Conservation (phyloP, 2,113 vertebrate species). For the Dipodomys stephensi region DNA sequence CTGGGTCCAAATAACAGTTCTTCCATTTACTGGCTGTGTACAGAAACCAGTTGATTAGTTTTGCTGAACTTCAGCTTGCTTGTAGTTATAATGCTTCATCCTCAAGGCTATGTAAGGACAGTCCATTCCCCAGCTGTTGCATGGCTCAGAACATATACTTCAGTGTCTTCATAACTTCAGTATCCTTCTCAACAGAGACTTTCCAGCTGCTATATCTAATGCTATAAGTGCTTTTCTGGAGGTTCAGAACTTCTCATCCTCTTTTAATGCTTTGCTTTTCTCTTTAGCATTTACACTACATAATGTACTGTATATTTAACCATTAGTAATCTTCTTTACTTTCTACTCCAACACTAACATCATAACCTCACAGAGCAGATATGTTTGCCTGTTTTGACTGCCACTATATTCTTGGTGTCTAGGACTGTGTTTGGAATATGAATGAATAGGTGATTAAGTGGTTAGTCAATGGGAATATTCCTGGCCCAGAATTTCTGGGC, state of each 20-base stretch:
- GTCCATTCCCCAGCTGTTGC: not conserved
- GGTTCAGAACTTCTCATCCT: not conserved
- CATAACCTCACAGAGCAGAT: not conserved
- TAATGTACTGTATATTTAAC: not conserved
- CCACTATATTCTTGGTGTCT: not conserved
- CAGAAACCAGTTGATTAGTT: not conserved
- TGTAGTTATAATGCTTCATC: not conserved
- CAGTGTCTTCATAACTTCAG: not conserved
- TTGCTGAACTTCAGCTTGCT: not conserved
- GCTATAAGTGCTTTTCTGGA: not conserved
- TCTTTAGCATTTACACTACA: not conserved
- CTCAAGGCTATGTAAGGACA: slow-evolving; percentile 15
- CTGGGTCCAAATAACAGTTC: not conserved
- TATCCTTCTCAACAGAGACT: not conserved
- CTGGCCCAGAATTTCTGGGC: slow-evolving; percentile 35
- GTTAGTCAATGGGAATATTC: slow-evolving; percentile 36
- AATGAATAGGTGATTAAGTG: slow-evolving; percentile 1
- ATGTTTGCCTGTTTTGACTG: slow-evolving; percentile 17
- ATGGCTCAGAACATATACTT: not conserved
- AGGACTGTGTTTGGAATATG: slow-evolving; percentile 20
- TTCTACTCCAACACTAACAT: slow-evolving; percentile 14
- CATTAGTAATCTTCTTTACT: slow-evolving; percentile 13
- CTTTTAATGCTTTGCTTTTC: not conserved
- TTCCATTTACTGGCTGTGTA: not conserved
- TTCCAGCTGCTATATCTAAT: not conserved